Evolutionary conservation across 2,888 invertebrate genomes (phyloP).

Genomic region (Euclidia mi): DNA sequence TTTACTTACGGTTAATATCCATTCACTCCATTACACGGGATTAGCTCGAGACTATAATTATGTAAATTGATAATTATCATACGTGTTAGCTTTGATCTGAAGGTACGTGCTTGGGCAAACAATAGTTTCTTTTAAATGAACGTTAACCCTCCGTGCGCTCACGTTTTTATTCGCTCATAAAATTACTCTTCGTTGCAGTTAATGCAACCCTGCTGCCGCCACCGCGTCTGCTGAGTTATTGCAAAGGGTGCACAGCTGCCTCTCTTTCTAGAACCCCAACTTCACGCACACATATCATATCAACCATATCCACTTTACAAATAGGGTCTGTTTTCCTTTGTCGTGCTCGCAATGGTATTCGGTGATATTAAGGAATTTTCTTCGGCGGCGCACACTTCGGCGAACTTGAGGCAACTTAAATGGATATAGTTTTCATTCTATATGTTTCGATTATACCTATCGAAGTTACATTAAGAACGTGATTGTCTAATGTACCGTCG

Average conservation of each 20-base stretch:
- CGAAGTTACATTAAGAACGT: conserved; percentile 32
- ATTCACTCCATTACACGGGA: too few relatives aligned
- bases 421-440: conserved; percentile 55
- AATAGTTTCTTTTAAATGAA: conserved; percentile 1
- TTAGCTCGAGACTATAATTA: neutral
- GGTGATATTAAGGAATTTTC: conserved; percentile 53
- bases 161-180: conserved; percentile 19
- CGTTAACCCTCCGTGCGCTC: conserved; percentile 6
- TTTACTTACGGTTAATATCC: too few relatives aligned
- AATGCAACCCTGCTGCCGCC: conserved; percentile 29
- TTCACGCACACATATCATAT: conserved; percentile 4
- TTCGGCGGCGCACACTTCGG: conserved; percentile 22
- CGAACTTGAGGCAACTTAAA: conserved; percentile 52
- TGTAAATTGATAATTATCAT: too few relatives aligned
- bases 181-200: conserved; percentile 22
- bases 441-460: conserved; percentile 36
- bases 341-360: conserved; percentile 9
- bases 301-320: conserved; percentile 20
- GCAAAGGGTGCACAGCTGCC: conserved; percentile 29
- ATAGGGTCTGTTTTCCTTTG: conserved; percentile 28
- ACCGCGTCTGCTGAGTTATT: conserved; percentile 22
- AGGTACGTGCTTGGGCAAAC: too few relatives aligned
- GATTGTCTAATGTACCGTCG: conserved; percentile 31
- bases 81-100: too few relatives aligned
- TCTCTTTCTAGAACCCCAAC: conserved; percentile 1